Base-by-base conservation (phyloP, 2,113 vertebrate genomes). In the Podarcis raffonei region DNA sequence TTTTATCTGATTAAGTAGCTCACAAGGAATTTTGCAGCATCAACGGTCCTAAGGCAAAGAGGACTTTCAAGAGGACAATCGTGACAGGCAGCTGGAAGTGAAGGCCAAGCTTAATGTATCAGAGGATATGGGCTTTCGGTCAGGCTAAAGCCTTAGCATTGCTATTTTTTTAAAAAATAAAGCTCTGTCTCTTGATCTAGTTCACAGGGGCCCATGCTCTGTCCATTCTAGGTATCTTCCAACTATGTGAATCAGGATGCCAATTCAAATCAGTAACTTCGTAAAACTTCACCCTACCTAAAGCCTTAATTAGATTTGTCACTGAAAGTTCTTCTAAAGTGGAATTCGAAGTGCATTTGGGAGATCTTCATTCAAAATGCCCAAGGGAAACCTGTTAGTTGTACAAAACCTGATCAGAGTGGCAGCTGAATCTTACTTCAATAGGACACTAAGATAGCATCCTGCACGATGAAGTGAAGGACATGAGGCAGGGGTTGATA, bases 41-140 rank as follows among this genome's bases (percentile, higher is more conserved):
- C 82, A 71, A 66, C 23, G 2, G 1, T 62, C 62, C 88, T 86
- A 84, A 25, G 59, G 3, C 1, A 66, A 5, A 30, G 81, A 72
- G 2, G 62, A 53, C 82, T 90, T 91, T 84, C 88, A 90, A 89
- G 16, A 62, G 68, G 3, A 71, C 25, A 72, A 72, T n/a, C 1
- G 12, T 30, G 30, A 69, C 7, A 69, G 8, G 30, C 9, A 72
- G 11, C 69, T 76, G 35, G 74, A 76, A 39, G 12, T 62, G 30
- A 81, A 81, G 16, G n/a, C 5, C 3, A 35, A 7, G 20, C 57
- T 81, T 81, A 81, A 7, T 81, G 9, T 81, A 35, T 35, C 15
- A 62, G 53, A 35, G 20, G 42, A 18, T 13, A 62, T 16, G 59
- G 22, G 75, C 22, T 76, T 42, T 76, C 22, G 18, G 25, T 78